Evolutionary conservation across 2,888 invertebrate species (phyloP).

Genomic region (Lottia scabra): DNA sequence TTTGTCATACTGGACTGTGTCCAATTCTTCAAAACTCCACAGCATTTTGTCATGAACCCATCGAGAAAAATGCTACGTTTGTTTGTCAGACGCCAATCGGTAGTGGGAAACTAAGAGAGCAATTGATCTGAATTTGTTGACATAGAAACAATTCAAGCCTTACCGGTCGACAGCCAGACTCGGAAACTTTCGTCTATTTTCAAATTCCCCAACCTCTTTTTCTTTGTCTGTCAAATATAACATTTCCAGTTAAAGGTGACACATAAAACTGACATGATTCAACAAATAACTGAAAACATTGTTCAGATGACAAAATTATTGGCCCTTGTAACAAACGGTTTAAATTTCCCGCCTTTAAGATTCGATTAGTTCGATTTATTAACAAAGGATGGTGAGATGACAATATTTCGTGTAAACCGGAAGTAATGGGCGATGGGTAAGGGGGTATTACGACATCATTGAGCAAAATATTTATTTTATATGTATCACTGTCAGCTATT

Average conservation of each 20-base stretch:
- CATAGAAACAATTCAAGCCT: constrained; percentile 13
- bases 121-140: constrained; percentile 12
- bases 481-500: too few relatives aligned
- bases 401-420: too few relatives aligned
- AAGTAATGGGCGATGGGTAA: too few relatives aligned
- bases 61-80: constrained; percentile 13
- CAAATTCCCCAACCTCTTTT: background rate
- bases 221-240: background rate
- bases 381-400: too few relatives aligned
- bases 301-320: too few relatives aligned
- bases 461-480: too few relatives aligned
- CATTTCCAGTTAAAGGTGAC: background rate
- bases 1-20: constrained; percentile 10
- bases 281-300: too few relatives aligned
- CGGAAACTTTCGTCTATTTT: background rate
- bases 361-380: too few relatives aligned
- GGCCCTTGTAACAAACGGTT: too few relatives aligned
- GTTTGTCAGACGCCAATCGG: constrained; percentile 7
- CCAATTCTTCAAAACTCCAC: constrained; percentile 9
- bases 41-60: constrained; percentile 18
- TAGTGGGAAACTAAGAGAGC: background rate
- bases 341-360: too few relatives aligned
- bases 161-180: constrained; percentile 10
- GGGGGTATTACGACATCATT: too few relatives aligned
- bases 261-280: background rate